Base-by-base conservation (phyloP, 2,888 invertebrate genomes). In the Entomobrya multifasciata region DNA sequence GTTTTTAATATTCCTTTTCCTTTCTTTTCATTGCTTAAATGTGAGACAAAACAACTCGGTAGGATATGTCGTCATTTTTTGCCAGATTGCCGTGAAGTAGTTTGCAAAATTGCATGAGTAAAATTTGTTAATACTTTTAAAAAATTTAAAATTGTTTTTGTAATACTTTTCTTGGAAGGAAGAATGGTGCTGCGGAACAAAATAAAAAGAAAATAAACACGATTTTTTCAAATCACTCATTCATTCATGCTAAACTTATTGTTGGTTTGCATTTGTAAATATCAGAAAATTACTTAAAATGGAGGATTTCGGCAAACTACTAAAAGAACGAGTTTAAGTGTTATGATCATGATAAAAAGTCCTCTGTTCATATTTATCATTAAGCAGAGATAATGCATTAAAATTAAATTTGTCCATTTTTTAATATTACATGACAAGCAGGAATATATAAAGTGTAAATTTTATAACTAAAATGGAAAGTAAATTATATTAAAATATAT, bases 11-110 rank as follows among this genome's bases (percentile, higher is more conserved):
- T 70, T 10, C 47, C 25, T 70, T 70, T 70, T 49, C 67, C 44
- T 67, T 41, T 67, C 22, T 22, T 41, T 47, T n/a, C 47, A 25
- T 70, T 70, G 10, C n/a, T 70, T 70, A n/a, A n/a, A n/a, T 70
- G 25, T 44, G 22, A 70, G 15, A 70, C 22, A 49, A 70, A 70
- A 15, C 47, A 47, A 25, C 47, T 22, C 44, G 47, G 44, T 44
- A n/a, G 44, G 70, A 70, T 70, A 47, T 70, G 22, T 70, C 70
- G 70, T 47, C 70, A 70, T 70, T 36, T 70, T 70, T 70, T 70
- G 67, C 25, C 22, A 70, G 25, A 10, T 47, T 49, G 47, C 70
- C 70, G 70, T 70, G 70, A 70, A 70, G 44, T 44, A 47, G 36
- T 47, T 70, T 49, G 49, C 70, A 70, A 49, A 70, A 47, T n/a